Base-by-base conservation (phyloP, 2,797 vertebrate genomes). In the Enteromius trimaculatus region DNA sequence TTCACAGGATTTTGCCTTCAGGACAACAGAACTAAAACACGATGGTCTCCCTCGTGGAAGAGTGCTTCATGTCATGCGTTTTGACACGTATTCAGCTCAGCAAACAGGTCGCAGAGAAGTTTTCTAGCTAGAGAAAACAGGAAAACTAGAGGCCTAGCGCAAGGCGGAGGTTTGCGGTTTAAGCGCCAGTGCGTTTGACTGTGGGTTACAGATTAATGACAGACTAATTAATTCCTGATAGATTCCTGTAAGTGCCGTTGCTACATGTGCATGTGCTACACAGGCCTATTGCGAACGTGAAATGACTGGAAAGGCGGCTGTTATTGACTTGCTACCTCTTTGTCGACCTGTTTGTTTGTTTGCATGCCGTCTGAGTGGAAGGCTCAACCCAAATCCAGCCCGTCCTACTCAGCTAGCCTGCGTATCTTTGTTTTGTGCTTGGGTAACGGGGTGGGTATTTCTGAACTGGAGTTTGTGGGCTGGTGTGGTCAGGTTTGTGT, bases 141-240 rank as follows among this genome's bases (percentile, higher is more conserved):
- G 64, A 82, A 77, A 77, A 58, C 37, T 58, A 68, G 81, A 69
- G 72, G 81, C 72, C 81, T 77, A 58, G 81, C 37, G 17, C 72
- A 51, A 76, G 58, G 42, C 44, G 4, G 70, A 51, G 71, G 69
- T 65, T 76, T 82, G 80, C 13, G 71, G 62, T 82, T 76, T 34
- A 79, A 80, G 82, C 42, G 44, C 44, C 66, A 64, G 62, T 60
- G 70, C 21, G 49, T 77, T 86, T 60, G 74, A 86, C 84, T 84
- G 84, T 88, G 79, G 81, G 69, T 86, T 88, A 85, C 81, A 68
- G 85, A 88, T 82, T 88, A 88, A 86, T 82, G 84, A 71, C 55
- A 74, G 69, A 71, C 87, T 87, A 84, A 88, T 88, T 88, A 77
- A 88, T 88, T 85, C 79, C 85, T 88, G 81, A 86, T 87, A 86